These are phyloP conservation scores for Stictocephala bisonia DNA, from an alignment of 2,888 invertebrate species.

Conservation along the genomic window DNA sequence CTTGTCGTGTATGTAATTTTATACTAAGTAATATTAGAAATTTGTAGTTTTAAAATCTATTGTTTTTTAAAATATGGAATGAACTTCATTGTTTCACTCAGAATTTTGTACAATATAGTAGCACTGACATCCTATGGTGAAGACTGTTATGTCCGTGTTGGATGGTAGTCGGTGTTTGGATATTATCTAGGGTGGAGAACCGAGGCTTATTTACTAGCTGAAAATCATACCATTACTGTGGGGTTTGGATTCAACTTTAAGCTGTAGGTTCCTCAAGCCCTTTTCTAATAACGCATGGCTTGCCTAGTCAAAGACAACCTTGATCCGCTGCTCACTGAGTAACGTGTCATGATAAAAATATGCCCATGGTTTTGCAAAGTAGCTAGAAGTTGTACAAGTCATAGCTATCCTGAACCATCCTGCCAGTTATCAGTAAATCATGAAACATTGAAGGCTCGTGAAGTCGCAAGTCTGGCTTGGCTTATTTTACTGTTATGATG, in stretches of 20 bases:
- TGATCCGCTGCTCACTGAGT: too few relatives aligned
- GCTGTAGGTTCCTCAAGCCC: too few relatives aligned
- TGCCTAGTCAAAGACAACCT: too few relatives aligned
- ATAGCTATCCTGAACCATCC: not conserved
- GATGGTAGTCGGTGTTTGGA: too few relatives aligned
- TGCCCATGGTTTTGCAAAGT: not conserved
- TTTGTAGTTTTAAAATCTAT: not conserved
- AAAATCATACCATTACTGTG: too few relatives aligned
- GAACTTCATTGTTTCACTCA: not conserved
- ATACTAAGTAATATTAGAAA: slow-evolving; percentile 15
- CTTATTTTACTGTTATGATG: not conserved
- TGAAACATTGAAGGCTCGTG: not conserved
- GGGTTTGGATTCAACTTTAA: too few relatives aligned
- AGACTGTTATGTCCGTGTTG: too few relatives aligned
- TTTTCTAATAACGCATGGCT: too few relatives aligned
- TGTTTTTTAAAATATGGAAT: not conserved
- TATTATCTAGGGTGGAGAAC: too few relatives aligned
- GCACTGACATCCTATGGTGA: not conserved
- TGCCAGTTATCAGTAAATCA: not conserved
- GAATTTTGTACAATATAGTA: not conserved
- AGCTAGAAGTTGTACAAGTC: not conserved
- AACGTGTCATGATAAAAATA: not conserved
- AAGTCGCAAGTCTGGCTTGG: not conserved
- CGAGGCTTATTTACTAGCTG: too few relatives aligned
- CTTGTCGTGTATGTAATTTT: slow-evolving; percentile 76